phyloP scores from a whole-genome alignment of 2,113 vertebrate species.

The Murina feae region DNA sequence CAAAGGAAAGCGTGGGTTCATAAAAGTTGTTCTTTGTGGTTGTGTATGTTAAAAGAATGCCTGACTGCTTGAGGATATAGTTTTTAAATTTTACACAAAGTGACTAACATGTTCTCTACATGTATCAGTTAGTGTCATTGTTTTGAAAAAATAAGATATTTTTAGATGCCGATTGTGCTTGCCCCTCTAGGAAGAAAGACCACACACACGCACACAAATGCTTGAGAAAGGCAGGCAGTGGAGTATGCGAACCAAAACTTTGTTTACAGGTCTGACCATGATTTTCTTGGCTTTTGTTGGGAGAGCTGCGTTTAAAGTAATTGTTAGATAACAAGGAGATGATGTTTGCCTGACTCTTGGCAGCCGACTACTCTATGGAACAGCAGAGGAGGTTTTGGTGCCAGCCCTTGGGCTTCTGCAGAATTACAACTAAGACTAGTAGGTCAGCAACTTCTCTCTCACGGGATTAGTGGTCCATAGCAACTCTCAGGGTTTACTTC shows the following conservation, averaged over 20 bases:
- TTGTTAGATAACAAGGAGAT: not conserved
- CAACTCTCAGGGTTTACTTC: not conserved
- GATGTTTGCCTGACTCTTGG: not conserved
- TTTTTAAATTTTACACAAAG: slow-evolving; percentile 50
- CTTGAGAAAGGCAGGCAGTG: slow-evolving; percentile 16
- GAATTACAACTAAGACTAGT: not conserved
- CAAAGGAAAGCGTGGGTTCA: not conserved
- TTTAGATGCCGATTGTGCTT: slow-evolving; percentile 53
- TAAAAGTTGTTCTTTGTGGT: not conserved
- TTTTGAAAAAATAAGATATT: slow-evolving; percentile 54
- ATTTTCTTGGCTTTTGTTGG: not conserved
- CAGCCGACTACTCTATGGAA: not conserved
- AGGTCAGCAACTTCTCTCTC: not conserved
- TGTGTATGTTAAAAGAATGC: slow-evolving; percentile 18
- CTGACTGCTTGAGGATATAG: slow-evolving; percentile 18
- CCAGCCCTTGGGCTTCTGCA: not conserved
- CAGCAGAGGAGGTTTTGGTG: not conserved
- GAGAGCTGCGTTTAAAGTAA: not conserved
- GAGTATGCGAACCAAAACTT: slow-evolving; percentile 21
- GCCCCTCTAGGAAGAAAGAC: slow-evolving; percentile 41
- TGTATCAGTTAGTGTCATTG: slow-evolving; percentile 37
- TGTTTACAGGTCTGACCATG: not conserved
- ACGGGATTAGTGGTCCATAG: not conserved
- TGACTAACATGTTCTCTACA: slow-evolving; percentile 44
- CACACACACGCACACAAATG: not conserved